Conservation (phyloP, 2,888 invertebrate genomes). For the Fragum whitleyi region DNA sequence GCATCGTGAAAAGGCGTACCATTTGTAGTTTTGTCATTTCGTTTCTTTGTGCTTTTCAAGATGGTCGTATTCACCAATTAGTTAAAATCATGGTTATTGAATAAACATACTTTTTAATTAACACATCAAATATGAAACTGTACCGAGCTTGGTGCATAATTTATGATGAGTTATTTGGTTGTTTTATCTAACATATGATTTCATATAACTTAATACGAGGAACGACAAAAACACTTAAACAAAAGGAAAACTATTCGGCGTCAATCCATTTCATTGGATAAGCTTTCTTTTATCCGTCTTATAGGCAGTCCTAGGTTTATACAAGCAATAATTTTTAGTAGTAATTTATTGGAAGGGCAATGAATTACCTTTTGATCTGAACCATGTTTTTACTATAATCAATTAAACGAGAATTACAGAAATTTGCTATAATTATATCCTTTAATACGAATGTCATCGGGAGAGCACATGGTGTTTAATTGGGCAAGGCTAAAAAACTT, state of each 20-base stretch:
- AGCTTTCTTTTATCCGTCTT: slow-evolving; percentile 1
- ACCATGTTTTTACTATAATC: slow-evolving; percentile 41
- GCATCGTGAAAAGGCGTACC: too few species aligned
- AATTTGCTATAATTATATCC: slow-evolving; percentile 16
- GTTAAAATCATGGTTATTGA: too few species aligned
- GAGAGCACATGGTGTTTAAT: slow-evolving; percentile 14
- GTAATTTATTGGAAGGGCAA: slow-evolving; percentile 4
- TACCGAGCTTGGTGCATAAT: too few species aligned
- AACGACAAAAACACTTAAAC: too few species aligned
- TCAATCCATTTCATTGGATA: background rate
- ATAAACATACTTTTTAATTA: too few species aligned
- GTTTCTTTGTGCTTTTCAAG: too few species aligned
- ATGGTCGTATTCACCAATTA: too few species aligned
- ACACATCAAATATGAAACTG: too few species aligned
- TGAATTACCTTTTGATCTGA: slow-evolving; percentile 51
- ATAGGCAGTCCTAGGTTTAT: background rate
- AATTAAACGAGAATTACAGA: slow-evolving; percentile 51
- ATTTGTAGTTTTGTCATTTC: too few species aligned
- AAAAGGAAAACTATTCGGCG: background rate
- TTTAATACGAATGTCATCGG: slow-evolving; percentile 11
- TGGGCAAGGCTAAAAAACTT: background rate
- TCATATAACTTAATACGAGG: too few species aligned
- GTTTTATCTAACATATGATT: too few species aligned
- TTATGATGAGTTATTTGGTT: too few species aligned
- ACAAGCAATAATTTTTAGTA: slow-evolving; percentile 16